These are phyloP conservation scores for Menidia menidia DNA, from an alignment of 2,797 vertebrate genomes.

Conservation along the genomic window DNA sequence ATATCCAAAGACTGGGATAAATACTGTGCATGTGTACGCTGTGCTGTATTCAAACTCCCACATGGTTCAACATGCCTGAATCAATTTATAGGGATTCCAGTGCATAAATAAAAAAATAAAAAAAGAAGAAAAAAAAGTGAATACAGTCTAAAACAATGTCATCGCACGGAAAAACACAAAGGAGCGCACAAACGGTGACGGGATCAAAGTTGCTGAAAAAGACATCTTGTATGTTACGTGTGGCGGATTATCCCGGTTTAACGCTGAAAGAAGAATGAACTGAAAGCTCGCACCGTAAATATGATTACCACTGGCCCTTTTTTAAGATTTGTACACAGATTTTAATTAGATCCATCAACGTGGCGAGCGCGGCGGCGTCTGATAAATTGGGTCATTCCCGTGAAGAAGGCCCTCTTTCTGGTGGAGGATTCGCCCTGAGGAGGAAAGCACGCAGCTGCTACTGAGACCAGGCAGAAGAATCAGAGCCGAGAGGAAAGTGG, in stretches of 20 bases:
- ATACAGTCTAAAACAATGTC: slow-evolving; percentile 19
- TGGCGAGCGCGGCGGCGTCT: slow-evolving; percentile 50
- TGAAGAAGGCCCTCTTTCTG: slow-evolving; percentile 72
- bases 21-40: slow-evolving; percentile 28
- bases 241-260: slow-evolving; percentile 62
- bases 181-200: slow-evolving; percentile 14
- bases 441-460: slow-evolving; percentile 70
- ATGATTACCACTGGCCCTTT: slow-evolving; percentile 72
- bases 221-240: slow-evolving; percentile 19
- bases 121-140: slow-evolving; percentile 26
- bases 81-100: slow-evolving; percentile 22
- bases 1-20: slow-evolving; percentile 35
- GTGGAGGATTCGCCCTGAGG: slow-evolving; percentile 75
- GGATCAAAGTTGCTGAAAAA: slow-evolving; percentile 50
- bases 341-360: slow-evolving; percentile 77
- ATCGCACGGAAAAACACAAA: slow-evolving; percentile 4
- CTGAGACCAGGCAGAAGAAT: slow-evolving; percentile 53
- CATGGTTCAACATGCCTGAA: slow-evolving; percentile 9
- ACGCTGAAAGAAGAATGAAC: slow-evolving; percentile 40
- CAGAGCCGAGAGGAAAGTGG: slow-evolving; percentile 35
- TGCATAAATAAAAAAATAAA: slow-evolving; percentile 12
- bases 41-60: slow-evolving; percentile 18
- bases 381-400: slow-evolving; percentile 79
- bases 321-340: slow-evolving; percentile 70
- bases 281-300: slow-evolving; percentile 60